Conservation (phyloP, 1,140 invertebrate genomes). For the Phthorimaea operculella region DNA sequence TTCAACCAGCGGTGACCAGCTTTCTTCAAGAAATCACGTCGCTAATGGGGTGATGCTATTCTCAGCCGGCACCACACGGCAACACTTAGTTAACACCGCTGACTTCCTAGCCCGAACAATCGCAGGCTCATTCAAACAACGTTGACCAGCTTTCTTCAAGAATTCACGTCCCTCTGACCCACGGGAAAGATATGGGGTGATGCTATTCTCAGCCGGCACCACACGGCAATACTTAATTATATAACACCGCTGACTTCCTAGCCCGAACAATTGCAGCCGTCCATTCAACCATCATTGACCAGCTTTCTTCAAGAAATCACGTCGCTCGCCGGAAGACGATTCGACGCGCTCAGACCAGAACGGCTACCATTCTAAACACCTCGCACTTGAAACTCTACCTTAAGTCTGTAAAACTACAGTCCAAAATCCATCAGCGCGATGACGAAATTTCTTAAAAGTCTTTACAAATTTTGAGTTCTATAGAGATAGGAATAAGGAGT, state of each 20-base stretch:
- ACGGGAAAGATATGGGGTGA: conserved; percentile 44
- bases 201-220: too few species aligned
- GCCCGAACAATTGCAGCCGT: conserved; percentile 39
- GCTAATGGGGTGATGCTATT: conserved; percentile 57
- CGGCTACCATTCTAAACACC: conserved; percentile 29
- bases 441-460: background rate
- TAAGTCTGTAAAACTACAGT: background rate
- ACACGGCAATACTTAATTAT: too few species aligned
- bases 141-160: conserved; percentile 63
- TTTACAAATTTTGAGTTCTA: background rate
- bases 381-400: background rate
- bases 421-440: background rate
- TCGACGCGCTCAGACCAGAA: conserved; percentile 55
- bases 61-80: conserved; percentile 51
- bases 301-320: conserved; percentile 65
- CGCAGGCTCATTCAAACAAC: conserved; percentile 49
- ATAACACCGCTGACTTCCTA: background rate
- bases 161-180: conserved; percentile 67
- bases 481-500: background rate
- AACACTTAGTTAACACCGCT: conserved; percentile 44
- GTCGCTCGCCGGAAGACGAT: conserved; percentile 61
- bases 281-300: conserved; percentile 40
- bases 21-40: conserved; percentile 66
- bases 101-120: conserved; percentile 40
- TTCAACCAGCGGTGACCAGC: conserved; percentile 58